Evolutionary conservation across 2,113 vertebrate species (phyloP), one percentile per base, ranked within the genome.

Genomic region (Nannospalax galili): DNA sequence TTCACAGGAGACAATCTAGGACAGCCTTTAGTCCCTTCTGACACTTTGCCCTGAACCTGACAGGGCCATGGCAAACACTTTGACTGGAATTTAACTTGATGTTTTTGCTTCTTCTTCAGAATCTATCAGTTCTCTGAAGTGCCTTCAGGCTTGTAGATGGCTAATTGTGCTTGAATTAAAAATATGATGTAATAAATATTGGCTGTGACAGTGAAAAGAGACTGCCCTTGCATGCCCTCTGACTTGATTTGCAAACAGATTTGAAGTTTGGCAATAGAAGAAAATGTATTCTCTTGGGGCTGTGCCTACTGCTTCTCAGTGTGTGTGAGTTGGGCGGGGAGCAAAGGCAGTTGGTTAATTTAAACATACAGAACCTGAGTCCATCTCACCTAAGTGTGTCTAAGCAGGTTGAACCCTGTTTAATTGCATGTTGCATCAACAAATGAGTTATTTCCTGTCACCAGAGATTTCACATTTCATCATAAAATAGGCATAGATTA

Each of bases 91-190:
- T 81, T 86, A 67, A 91, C 56, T 81, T 88, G 48, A 48, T 45
- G 67, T 67, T 85, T 70, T 88, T 35, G 78, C 72, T 75, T 93
- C 62, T 91, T 93, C 48, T 91, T 84, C 67, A 90, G 88, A 92
- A 64, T 87, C 40, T 64, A 30, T n/a, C 79, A 1, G 74, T 70
- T 93, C 72, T 95, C 45, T 86, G n/a, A 87, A 95, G 88, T 60
- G 84, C 2, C 78, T 48, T 90, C 42, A 65, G 28, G 56, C 30
- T 60, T 88, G 45, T 42, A 30, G 35, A 22, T 42, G 32, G 82
- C 32, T 89, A 62, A 84, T 37, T 88, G 65, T 81, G 65, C 77
- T 60, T 93, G 65, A 84, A 77, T 86, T 64, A 45, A 30, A 88
- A 93, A 82, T 35, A 75, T 35, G 60, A 84, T 77, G 80, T 67